phyloP scores from a whole-genome alignment of 2,797 vertebrate species.

The Crossoptilon crossoptilon region DNA sequence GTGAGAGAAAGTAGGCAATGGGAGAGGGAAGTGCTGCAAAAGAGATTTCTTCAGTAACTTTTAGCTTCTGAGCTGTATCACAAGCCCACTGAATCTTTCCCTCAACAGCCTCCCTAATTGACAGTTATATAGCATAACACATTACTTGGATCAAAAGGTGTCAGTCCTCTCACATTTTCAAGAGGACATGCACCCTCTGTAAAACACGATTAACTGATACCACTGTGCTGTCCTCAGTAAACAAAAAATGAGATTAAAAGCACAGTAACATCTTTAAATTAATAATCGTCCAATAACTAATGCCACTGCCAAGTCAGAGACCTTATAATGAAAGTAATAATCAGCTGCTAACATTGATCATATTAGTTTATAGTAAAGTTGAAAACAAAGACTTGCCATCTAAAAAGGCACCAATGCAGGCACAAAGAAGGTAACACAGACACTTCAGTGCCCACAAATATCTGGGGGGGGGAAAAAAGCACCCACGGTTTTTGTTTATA shows the following conservation, averaged over 20 bases:
- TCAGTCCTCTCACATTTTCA: neutral
- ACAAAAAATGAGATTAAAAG: neutral
- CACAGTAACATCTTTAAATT: neutral
- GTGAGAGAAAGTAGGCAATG: neutral
- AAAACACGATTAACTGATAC: neutral
- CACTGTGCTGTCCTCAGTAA: neutral
- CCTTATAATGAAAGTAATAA: neutral
- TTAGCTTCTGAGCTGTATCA: neutral
- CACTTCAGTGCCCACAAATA: neutral
- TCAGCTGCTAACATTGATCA: neutral
- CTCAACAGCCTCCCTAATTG: neutral
- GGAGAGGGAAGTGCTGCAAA: neutral
- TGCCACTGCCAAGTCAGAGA: neutral
- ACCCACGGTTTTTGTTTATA: neutral
- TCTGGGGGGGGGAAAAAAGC: neutral
- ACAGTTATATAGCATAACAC: neutral
- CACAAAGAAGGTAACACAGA: neutral
- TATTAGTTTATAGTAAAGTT: neutral
- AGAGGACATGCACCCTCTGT: neutral
- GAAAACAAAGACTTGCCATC: neutral
- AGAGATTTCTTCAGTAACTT: neutral
- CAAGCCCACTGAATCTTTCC: neutral
- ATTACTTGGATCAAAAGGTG: neutral
- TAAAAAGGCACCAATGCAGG: neutral
- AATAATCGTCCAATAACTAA: neutral